A percentile compares a stretch with the other conserved stretches of the same genome.
These are phyloP conservation scores for Heliopora coerulea DNA, from an alignment of 92 coral and sea anemone genomes.

Conservation along the genomic window DNA sequence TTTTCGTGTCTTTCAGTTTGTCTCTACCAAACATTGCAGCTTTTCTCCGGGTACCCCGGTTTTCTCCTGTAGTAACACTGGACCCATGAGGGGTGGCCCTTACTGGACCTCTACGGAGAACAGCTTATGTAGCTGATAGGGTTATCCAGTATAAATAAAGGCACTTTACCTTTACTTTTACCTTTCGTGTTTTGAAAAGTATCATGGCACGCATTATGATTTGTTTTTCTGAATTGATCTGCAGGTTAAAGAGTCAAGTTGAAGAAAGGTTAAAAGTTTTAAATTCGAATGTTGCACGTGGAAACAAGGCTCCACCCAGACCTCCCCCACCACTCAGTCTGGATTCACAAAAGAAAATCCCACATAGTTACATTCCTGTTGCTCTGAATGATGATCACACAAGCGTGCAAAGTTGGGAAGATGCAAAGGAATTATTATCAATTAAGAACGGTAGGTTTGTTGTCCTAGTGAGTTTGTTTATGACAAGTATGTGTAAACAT, in stretches of 20 bases:
- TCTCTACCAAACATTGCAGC: too few species aligned
- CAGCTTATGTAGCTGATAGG: too few species aligned
- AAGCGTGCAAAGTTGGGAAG: conserved; percentile 69
- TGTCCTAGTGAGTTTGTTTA: too few species aligned
- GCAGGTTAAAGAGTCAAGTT: conserved; percentile 80
- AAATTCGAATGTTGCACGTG: conserved; percentile 38
- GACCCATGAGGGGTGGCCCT: too few species aligned
- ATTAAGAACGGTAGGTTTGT: conserved; percentile 77
- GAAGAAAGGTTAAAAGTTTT: conserved; percentile 75
- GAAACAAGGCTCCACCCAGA: conserved; percentile 46
- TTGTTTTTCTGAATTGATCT: neutral
- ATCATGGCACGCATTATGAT: too few species aligned
- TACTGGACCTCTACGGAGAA: too few species aligned
- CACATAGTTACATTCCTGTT: conserved; percentile 33
- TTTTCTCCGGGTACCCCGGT: too few species aligned
- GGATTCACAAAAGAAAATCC: conserved; percentile 14
- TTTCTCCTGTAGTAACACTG: too few species aligned
- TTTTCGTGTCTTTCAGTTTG: neutral
- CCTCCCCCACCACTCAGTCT: conserved; percentile 34
- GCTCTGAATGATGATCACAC: conserved; percentile 29
- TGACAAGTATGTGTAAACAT: too few species aligned
- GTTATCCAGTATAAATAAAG: too few species aligned
- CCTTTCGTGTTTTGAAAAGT: neutral
- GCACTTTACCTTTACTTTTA: too few species aligned
- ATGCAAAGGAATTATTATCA: conserved; percentile 85